These are phyloP conservation scores for Xiphophorus birchmanni DNA, from an alignment of 2,797 vertebrate species.

Conservation along the genomic window DNA sequence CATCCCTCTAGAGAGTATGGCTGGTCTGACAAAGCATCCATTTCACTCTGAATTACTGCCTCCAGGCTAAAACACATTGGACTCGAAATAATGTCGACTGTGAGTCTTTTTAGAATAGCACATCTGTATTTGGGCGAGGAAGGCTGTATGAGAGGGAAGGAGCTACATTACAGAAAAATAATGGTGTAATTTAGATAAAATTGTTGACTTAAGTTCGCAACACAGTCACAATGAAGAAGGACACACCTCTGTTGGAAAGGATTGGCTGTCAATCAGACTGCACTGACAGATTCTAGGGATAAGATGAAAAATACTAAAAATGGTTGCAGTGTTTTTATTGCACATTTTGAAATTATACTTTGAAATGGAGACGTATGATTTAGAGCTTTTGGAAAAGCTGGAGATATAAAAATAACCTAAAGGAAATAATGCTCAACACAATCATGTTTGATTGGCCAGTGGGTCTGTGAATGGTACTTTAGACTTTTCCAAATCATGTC, in stretches of 20 bases:
- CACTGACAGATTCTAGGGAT: not conserved
- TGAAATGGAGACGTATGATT: not conserved
- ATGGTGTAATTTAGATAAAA: slow-evolving; percentile 63
- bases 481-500: not conserved
- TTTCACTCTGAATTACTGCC: slow-evolving; percentile 69
- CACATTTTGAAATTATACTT: not conserved
- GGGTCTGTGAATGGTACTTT: not conserved
- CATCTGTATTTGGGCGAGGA: slow-evolving; percentile 55
- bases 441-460: not conserved
- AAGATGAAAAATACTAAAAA: not conserved
- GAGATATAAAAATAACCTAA: not conserved
- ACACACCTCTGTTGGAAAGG: slow-evolving; percentile 10
- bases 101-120: slow-evolving; percentile 63
- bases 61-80: slow-evolving; percentile 68
- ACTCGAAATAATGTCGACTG: slow-evolving; percentile 46
- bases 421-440: not conserved
- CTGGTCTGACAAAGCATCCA: slow-evolving; percentile 66
- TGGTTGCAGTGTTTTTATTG: not conserved
- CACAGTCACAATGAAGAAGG: slow-evolving; percentile 18
- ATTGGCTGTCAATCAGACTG: slow-evolving; percentile 14
- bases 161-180: slow-evolving; percentile 55
- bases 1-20: slow-evolving; percentile 65
- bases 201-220: slow-evolving; percentile 40
- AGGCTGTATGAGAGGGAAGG: slow-evolving; percentile 57
- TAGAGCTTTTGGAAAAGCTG: not conserved